phyloP scores from a whole-genome alignment of 2,888 invertebrate genomes.

The Bombyx huttoni region DNA sequence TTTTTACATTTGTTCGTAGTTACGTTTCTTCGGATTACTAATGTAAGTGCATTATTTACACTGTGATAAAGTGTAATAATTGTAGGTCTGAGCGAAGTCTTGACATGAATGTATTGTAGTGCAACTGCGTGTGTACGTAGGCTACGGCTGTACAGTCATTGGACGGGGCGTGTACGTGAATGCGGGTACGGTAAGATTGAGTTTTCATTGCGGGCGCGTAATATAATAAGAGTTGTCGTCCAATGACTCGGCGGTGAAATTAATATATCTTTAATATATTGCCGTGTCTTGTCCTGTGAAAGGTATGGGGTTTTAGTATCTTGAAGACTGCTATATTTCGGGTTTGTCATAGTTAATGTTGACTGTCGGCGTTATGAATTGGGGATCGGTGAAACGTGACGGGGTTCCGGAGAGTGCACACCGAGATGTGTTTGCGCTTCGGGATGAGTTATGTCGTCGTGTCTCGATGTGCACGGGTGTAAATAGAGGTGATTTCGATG shows the following conservation, averaged over 20 bases:
- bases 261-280: conserved; percentile 14
- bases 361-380: conserved; percentile 43
- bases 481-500: not conserved
- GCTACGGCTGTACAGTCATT: not conserved
- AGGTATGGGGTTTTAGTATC: conserved; percentile 46
- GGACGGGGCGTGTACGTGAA: not conserved
- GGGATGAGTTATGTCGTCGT: conserved; percentile 1
- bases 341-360: conserved; percentile 47
- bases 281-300: conserved; percentile 56
- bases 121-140: conserved; percentile 7
- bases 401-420: conserved; percentile 22
- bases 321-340: conserved; percentile 68
- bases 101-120: conserved; percentile 41
- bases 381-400: conserved; percentile 31
- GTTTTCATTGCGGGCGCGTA: not conserved
- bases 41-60: conserved; percentile 70
- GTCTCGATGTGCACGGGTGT: conserved; percentile 4
- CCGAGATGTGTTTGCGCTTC: conserved; percentile 11
- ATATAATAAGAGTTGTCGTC: conserved; percentile 1
- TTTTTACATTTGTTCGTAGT: conserved; percentile 19
- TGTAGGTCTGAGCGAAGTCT: conserved; percentile 50
- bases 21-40: conserved; percentile 29
- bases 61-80: conserved; percentile 68
- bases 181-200: not conserved
- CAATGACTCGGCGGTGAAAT: not conserved